These are phyloP conservation scores for Chloropsis hardwickii DNA, from an alignment of 2,113 vertebrate species.

Conservation along the genomic window DNA sequence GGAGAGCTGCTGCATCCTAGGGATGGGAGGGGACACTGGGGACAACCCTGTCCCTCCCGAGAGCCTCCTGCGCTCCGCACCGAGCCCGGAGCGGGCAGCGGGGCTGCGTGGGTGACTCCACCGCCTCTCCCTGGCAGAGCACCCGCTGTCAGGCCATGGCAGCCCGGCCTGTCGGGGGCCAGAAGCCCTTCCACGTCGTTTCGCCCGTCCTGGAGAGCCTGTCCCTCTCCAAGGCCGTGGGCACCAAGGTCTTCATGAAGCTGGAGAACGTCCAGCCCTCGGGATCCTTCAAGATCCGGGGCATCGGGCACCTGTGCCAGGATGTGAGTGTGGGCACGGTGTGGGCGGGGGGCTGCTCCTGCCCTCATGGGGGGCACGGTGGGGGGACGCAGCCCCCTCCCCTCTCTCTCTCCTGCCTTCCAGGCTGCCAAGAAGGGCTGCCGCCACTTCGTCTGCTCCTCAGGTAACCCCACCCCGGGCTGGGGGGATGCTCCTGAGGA, in stretches of 20 bases:
- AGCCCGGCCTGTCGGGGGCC: fast-evolving
- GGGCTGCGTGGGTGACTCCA: neutral
- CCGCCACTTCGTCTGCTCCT: conserved; percentile 82
- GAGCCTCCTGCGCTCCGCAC: fast-evolving
- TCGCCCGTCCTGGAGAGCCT: conserved; percentile 85
- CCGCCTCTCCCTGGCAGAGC: neutral
- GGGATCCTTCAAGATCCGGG: conserved; percentile 92
- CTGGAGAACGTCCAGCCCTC: conserved; percentile 86
- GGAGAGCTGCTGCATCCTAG: fast-evolving
- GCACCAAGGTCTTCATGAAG: conserved; percentile 83
- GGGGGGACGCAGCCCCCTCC: fast-evolving
- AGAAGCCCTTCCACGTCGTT: conserved; percentile 72
- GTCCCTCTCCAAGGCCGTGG: conserved; percentile 73
- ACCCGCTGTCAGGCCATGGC: neutral
- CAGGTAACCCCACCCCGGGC: conserved; percentile 71
- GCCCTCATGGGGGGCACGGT: fast-evolving
- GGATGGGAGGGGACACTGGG: neutral
- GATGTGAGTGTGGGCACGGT: conserved; percentile 61
- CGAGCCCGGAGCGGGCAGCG: fast-evolving
- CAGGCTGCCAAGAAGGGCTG: conserved; percentile 82
- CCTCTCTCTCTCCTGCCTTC: neutral
- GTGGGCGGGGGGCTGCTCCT: neutral
- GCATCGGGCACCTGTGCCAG: conserved; percentile 87
- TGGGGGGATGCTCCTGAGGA: neutral
- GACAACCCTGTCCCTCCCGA: neutral